Conservation (phyloP, 1,140 invertebrate genomes). For the Protaetia brevitarsis region DNA sequence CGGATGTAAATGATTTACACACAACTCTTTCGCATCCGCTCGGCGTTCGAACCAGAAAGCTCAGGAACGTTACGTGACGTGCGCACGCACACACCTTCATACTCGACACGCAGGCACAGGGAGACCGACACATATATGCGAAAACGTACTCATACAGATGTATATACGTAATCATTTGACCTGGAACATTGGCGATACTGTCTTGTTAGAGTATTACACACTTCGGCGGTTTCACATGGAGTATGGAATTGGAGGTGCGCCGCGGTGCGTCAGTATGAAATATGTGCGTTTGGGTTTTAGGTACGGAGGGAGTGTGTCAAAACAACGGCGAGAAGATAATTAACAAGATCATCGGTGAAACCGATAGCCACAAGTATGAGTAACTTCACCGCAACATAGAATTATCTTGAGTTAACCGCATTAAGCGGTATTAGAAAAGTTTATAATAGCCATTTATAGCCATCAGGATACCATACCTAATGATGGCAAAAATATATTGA, state of each 20-base stretch:
- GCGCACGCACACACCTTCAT: not conserved
- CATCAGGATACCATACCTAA: too few species aligned
- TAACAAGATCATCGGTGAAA: not conserved
- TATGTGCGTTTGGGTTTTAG: not conserved
- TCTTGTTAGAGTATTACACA: not conserved
- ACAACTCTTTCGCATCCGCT: conserved; percentile 10
- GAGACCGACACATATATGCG: too few species aligned
- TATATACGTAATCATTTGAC: not conserved
- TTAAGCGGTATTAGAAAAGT: too few species aligned
- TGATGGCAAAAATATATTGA: too few species aligned
- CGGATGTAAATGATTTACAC: conserved; percentile 18
- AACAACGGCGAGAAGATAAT: conserved; percentile 6
- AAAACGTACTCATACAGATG: too few species aligned
- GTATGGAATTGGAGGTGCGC: conserved; percentile 5
- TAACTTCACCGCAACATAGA: not conserved
- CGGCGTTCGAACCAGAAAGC: not conserved
- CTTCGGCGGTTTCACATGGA: not conserved
- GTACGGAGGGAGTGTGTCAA: not conserved
- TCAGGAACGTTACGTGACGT: not conserved
- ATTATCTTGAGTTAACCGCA: too few species aligned
- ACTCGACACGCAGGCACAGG: not conserved
- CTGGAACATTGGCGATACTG: not conserved
- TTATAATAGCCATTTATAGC: too few species aligned
- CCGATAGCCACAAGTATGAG: not conserved
- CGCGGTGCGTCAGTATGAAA: not conserved